Evolutionary conservation across 1,140 invertebrate genomes (phyloP).

Genomic region (Limonius californicus): DNA sequence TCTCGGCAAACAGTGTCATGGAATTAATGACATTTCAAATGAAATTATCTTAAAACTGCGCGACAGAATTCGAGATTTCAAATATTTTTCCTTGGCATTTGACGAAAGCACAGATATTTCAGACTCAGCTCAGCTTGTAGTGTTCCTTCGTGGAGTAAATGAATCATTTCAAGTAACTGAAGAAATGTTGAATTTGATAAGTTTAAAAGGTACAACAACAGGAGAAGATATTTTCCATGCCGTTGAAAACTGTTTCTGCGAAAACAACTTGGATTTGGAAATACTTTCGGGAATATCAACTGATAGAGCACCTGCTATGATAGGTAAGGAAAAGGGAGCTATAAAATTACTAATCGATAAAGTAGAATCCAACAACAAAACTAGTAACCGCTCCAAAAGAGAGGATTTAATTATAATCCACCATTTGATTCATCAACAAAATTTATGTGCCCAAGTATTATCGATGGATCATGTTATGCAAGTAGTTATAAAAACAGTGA

Average conservation of each 20-base stretch:
- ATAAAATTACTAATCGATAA: constrained; percentile 11
- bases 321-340: constrained; percentile 22
- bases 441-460: constrained; percentile 33
- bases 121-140: constrained; percentile 35
- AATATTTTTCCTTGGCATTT: constrained; percentile 36
- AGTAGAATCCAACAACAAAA: constrained; percentile 9
- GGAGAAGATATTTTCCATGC: constrained; percentile 22
- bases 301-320: constrained; percentile 39
- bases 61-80: constrained; percentile 27
- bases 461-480: constrained; percentile 36
- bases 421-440: constrained; percentile 41
- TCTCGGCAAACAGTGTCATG: constrained; percentile 32
- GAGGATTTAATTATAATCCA: constrained; percentile 27
- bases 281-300: constrained; percentile 31
- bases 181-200: constrained; percentile 33
- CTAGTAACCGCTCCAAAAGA: constrained; percentile 11
- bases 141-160: constrained; percentile 35
- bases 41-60: constrained; percentile 32
- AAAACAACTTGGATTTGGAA: constrained; percentile 25
- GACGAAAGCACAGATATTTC: constrained; percentile 34
- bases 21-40: constrained; percentile 30
- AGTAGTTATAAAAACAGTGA: constrained; percentile 34
- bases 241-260: constrained; percentile 17
- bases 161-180: constrained; percentile 37
- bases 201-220: constrained; percentile 31